Conservation (phyloP, 2,888 invertebrate genomes). For the Torymus aiolomorphi region DNA sequence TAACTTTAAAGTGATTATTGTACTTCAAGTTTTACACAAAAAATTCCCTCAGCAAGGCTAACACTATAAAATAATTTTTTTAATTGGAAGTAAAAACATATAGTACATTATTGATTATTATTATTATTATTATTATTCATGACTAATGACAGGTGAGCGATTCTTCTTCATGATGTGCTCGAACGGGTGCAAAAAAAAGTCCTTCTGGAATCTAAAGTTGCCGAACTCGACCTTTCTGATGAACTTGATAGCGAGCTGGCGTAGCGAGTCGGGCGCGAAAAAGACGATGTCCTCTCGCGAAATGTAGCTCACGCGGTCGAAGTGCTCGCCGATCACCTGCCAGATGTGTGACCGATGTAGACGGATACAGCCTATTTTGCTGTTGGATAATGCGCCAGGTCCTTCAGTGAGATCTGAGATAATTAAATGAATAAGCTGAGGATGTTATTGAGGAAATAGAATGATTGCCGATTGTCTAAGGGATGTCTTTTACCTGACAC, state of each 20-base stretch:
- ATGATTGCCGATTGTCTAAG: no score
- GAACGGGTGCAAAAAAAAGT: slow-evolving; percentile 98
- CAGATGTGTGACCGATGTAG: slow-evolving; percentile 99
- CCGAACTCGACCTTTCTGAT: slow-evolving; percentile 99
- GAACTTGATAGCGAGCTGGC: slow-evolving; percentile 99
- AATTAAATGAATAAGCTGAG: not conserved
- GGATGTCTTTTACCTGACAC: slow-evolving; percentile 80
- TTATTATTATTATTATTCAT: no score
- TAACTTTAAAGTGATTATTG: no score
- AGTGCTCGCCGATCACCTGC: slow-evolving; percentile 98
- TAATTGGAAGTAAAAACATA: no score
- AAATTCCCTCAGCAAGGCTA: no score
- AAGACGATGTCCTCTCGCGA: slow-evolving; percentile 97
- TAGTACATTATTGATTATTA: no score
- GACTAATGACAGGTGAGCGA: slow-evolving; percentile 93
- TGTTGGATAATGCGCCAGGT: slow-evolving; percentile 96
- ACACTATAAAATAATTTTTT: no score
- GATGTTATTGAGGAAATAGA: no score
- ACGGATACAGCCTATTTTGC: slow-evolving; percentile 99
- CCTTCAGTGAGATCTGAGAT: slow-evolving; percentile 87
- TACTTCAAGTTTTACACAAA: no score
- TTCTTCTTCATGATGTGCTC: slow-evolving; percentile 99
- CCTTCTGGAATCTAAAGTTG: slow-evolving; percentile 99
- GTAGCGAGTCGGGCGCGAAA: slow-evolving; percentile 97
- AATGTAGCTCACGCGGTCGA: slow-evolving; percentile 97